Percentiles rank a stretch among this genome's conserved stretches.
phyloP scores from a whole-genome alignment of 2,797 vertebrate species.

The Spinus pinus region DNA sequence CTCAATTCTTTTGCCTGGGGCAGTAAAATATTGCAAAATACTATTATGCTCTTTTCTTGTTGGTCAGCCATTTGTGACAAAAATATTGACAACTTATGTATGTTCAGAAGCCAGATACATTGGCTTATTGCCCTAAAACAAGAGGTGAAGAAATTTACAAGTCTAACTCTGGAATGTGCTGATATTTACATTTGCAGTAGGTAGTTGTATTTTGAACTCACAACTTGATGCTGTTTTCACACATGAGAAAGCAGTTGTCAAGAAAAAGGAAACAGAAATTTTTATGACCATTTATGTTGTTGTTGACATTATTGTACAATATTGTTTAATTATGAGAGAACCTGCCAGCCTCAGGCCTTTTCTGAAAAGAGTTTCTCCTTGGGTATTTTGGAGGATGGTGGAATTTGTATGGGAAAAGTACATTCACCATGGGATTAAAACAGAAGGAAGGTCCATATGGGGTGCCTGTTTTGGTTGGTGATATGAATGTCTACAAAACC shows the following conservation, averaged over 20 bases:
- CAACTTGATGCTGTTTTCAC: not conserved
- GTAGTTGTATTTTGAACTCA: not conserved
- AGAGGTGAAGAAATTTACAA: not conserved
- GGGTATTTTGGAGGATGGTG: not conserved
- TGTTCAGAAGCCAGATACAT: not conserved
- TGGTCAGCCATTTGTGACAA: not conserved
- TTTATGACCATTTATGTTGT: not conserved
- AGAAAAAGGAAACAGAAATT: not conserved
- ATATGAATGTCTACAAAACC: not conserved
- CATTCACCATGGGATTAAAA: not conserved
- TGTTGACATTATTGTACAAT: not conserved
- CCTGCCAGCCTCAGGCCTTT: not conserved
- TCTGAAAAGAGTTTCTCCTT: not conserved
- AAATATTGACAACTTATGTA: not conserved
- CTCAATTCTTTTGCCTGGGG: not conserved
- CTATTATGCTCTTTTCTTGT: not conserved
- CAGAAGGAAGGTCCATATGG: not conserved
- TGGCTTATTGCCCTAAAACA: not conserved
- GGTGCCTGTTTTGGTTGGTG: not conserved
- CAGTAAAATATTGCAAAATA: not conserved
- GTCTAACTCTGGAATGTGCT: not conserved
- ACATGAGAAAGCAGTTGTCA: not conserved
- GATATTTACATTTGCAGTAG: not conserved
- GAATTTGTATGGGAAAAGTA: not conserved
- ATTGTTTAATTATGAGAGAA: not conserved